Evolutionary conservation across 2,113 vertebrate species (phyloP), one percentile per base, ranked within the genome.

Genomic region (Prinia subflava): DNA sequence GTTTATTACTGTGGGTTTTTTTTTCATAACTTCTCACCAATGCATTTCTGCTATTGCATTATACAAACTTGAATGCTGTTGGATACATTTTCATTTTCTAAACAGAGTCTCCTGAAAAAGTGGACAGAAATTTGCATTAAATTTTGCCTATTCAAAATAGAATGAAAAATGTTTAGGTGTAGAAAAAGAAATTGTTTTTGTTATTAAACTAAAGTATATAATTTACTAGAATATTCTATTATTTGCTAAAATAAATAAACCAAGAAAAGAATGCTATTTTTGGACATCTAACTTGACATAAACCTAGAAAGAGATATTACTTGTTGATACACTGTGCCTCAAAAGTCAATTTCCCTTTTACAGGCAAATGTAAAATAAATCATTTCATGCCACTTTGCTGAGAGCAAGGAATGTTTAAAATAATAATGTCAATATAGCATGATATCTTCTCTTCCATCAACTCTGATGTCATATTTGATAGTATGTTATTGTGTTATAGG

Each of bases 331-430:
- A 46, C 37, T 44, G 11, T 69, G 11, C 15, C 35, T 90, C 59
- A 76, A 71, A 96, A 95, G 82, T 85, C 70, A 83, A 42, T 95
- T 95, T 97, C 74, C 55, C 30, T 91, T 96, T 97, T 89, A 33
- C 25, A 64, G 30, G 25, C 46, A 95, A 95, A 94, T 89, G 56
- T 79, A 77, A 97, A 91, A 27, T 87, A 95, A 96, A 94, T 97
- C 33, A 78, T 7, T 87, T 95, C 79, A 52, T 87, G 52, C 24
- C 62, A 79, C 73, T 94, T 90, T 62, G 14, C n/a, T 82, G 77
- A 92, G 49, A 96, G 12, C 35, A 90, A 94, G 25, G 41, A 95
- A 92, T 73, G 53, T 84, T 96, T 96, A 90, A 84, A 96, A 93
- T 64, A 93, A 74, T 65, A 44, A 42, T 74, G 30, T 96, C 30